A percentile compares a stretch with the other conserved stretches of the same genome.
These are phyloP conservation scores for Dasysyrphus albostriatus DNA, from an alignment of 2,888 invertebrate genomes.

Conservation along the genomic window DNA sequence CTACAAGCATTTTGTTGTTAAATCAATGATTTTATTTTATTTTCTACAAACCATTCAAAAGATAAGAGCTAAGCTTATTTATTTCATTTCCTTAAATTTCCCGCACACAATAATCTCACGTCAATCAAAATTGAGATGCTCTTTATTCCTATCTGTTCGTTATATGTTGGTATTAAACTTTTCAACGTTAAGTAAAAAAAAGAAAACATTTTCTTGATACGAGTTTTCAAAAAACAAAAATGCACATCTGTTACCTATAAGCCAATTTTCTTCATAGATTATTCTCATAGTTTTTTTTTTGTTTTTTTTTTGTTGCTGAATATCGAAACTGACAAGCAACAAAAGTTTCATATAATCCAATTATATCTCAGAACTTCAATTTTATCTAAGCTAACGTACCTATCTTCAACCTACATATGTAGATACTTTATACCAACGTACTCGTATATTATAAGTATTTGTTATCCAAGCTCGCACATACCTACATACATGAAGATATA, in stretches of 20 bases:
- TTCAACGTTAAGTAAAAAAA: too few relatives aligned
- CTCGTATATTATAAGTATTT: not conserved
- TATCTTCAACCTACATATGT: not conserved
- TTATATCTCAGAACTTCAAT: constrained; percentile 6
- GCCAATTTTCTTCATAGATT: not conserved
- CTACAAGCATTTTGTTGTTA: too few relatives aligned
- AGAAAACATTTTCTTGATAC: not conserved
- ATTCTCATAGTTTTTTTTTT: not conserved
- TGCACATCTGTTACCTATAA: not conserved
- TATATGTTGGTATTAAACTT: not conserved
- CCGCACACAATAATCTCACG: too few relatives aligned
- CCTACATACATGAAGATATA: not conserved
- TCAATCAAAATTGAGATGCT: too few relatives aligned
- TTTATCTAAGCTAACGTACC: constrained; percentile 2
- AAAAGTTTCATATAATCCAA: constrained; percentile 24
- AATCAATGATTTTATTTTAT: too few relatives aligned
- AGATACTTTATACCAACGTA: too few relatives aligned
- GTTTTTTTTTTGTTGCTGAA: not conserved
- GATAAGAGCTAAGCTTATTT: too few relatives aligned
- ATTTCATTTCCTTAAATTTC: too few relatives aligned
- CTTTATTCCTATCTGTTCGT: not conserved
- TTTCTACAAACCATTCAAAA: too few relatives aligned
- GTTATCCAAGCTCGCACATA: not conserved
- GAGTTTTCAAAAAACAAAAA: not conserved
- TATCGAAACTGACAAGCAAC: constrained; percentile 18